phyloP scores from a whole-genome alignment of 1,140 invertebrate species.

The Pachypsylla venusta region DNA sequence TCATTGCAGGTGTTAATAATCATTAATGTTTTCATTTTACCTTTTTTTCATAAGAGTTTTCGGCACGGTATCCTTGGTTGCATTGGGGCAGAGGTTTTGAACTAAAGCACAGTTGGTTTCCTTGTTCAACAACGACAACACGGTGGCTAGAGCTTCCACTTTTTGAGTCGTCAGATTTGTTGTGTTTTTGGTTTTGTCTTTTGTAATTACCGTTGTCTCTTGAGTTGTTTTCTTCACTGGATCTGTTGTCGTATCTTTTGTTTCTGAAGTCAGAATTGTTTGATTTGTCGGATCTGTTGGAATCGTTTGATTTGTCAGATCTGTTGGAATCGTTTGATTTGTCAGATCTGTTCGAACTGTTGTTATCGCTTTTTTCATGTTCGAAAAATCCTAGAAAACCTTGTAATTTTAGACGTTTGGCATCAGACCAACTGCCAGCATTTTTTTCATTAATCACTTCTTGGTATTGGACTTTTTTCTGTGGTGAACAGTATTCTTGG shows the following conservation, averaged over 20 bases:
- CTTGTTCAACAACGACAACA: not conserved
- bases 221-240: not conserved
- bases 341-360: slow-evolving; percentile 17
- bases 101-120: slow-evolving; percentile 6
- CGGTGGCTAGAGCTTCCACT: not conserved
- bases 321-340: too few species aligned
- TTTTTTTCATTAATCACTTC: slow-evolving; percentile 33
- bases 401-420: not conserved
- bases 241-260: not conserved
- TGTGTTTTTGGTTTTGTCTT: slow-evolving; percentile 20
- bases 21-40: slow-evolving; percentile 22
- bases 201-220: slow-evolving; percentile 21
- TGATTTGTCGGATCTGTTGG: too few species aligned
- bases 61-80: slow-evolving; percentile 6
- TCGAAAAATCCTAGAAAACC: not conserved
- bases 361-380: slow-evolving; percentile 6
- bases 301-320: too few species aligned
- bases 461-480: slow-evolving; percentile 1
- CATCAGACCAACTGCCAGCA: slow-evolving; percentile 19
- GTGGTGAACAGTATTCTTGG: slow-evolving; percentile 30
- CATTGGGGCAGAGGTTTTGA: not conserved
- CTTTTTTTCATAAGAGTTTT: slow-evolving; percentile 1
- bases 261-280: slow-evolving; percentile 10
- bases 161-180: not conserved
- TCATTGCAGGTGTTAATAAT: slow-evolving; percentile 6